Conservation (phyloP, 2,888 invertebrate genomes). For the Drosophila suboccidentalis region DNA sequence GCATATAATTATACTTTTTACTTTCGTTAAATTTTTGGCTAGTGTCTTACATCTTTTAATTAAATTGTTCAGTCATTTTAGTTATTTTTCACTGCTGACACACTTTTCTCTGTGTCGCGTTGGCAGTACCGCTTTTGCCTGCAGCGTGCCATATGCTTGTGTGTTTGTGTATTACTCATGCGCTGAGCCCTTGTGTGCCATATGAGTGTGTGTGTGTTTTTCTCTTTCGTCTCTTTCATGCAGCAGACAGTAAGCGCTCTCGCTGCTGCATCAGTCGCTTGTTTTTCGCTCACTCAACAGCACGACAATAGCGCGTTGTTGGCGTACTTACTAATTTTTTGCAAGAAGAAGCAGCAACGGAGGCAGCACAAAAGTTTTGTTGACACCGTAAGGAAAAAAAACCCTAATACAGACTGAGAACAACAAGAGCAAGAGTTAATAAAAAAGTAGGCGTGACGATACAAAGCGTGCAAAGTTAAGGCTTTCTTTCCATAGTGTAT, state of each 20-base stretch:
- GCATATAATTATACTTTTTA: background rate
- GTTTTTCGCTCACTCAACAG: conserved; percentile 71
- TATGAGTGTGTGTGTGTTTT: conserved; percentile 45
- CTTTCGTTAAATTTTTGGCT: conserved; percentile 1
- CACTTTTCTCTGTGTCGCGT: conserved; percentile 42
- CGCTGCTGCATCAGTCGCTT: conserved; percentile 59
- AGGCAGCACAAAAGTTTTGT: conserved; percentile 60
- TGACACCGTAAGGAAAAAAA: conserved; percentile 63
- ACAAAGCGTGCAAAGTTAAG: conserved; percentile 48
- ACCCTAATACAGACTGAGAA: conserved; percentile 45
- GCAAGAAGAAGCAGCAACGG: conserved; percentile 50
- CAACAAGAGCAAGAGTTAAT: conserved; percentile 34
- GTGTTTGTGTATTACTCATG: conserved; percentile 63
- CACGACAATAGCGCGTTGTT: conserved; percentile 65
- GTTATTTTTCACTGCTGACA: conserved; percentile 49
- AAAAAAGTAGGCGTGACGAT: conserved; percentile 57
- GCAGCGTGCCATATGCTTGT: conserved; percentile 63
- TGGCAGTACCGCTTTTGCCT: conserved; percentile 55
- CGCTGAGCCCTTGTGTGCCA: conserved; percentile 57
- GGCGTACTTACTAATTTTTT: conserved; percentile 61
- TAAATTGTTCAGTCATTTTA: background rate
- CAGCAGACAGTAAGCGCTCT: conserved; percentile 51
- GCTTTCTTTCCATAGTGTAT: conserved; percentile 19
- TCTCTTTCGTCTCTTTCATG: conserved; percentile 64
- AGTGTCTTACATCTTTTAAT: background rate